These are phyloP conservation scores for Alcis repandata DNA, from an alignment of 2,888 invertebrate species.

Conservation along the genomic window DNA sequence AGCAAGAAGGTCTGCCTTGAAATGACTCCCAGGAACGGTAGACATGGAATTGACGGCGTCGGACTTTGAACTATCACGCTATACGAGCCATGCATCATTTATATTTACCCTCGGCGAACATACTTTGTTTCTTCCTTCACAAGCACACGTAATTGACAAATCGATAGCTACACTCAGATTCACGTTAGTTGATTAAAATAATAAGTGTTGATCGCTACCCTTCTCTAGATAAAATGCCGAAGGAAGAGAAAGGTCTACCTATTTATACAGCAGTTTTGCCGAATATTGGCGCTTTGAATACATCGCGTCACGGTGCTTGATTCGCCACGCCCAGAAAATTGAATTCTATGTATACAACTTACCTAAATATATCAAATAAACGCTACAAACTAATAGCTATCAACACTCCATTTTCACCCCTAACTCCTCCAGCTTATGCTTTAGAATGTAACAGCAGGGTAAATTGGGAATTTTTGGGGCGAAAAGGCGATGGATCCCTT, in stretches of 20 bases:
- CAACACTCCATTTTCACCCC: slow-evolving; percentile 50
- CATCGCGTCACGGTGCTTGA: slow-evolving; percentile 85
- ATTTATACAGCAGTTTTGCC: slow-evolving; percentile 82
- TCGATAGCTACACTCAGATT: slow-evolving; percentile 68
- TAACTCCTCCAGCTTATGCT: slow-evolving; percentile 52
- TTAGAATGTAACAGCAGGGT: slow-evolving; percentile 49
- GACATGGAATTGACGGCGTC: slow-evolving; percentile 70
- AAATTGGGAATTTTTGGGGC: slow-evolving; percentile 73
- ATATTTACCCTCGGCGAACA: slow-evolving; percentile 86
- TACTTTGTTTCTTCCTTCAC: slow-evolving; percentile 84
- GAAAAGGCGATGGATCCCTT: slow-evolving; percentile 84
- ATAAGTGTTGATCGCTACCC: slow-evolving; percentile 67
- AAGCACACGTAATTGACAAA: slow-evolving; percentile 74
- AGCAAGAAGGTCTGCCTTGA: slow-evolving; percentile 58
- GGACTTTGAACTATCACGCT: slow-evolving; percentile 87
- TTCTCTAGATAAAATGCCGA: slow-evolving; percentile 70
- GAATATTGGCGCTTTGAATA: slow-evolving; percentile 85
- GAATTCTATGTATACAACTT: slow-evolving; percentile 82
- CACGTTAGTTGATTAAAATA: slow-evolving; percentile 51
- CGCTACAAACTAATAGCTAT: slow-evolving; percentile 56
- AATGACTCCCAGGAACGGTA: slow-evolving; percentile 67
- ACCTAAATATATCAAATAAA: slow-evolving; percentile 66
- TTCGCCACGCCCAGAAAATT: slow-evolving; percentile 86
- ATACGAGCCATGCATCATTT: slow-evolving; percentile 86
- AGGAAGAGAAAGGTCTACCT: slow-evolving; percentile 70